phyloP scores from a whole-genome alignment of 2,113 vertebrate genomes.

The Scartelaos histophorus region DNA sequence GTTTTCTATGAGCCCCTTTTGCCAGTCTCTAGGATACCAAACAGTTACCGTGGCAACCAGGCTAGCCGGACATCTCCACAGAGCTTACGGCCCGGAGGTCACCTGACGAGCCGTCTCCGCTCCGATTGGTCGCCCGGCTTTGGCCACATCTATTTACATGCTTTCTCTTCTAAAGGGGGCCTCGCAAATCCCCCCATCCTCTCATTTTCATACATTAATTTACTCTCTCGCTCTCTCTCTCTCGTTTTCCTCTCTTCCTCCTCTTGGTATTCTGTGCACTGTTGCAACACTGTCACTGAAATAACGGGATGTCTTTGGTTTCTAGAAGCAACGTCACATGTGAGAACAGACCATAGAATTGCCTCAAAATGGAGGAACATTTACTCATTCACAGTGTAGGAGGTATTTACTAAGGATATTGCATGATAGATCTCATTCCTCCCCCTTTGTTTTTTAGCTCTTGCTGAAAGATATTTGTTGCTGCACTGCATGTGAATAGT shows the following conservation, averaged over 20 bases:
- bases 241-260: constrained; percentile 1
- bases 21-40: constrained; percentile 70
- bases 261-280: background rate
- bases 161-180: constrained; percentile 26
- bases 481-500: background rate
- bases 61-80: constrained; percentile 50
- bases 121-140: constrained; percentile 50
- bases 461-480: background rate
- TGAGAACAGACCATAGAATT: background rate
- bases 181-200: constrained; percentile 15
- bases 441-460: background rate
- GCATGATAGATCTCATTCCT: background rate
- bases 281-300: background rate
- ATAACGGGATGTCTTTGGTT: background rate
- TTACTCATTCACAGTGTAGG: background rate
- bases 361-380: background rate
- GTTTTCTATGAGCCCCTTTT: constrained; percentile 52
- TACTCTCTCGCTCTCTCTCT: background rate
- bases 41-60: constrained; percentile 69
- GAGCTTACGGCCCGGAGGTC: constrained; percentile 39
- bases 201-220: constrained; percentile 30
- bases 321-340: background rate
- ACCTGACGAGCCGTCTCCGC: constrained; percentile 45
- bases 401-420: background rate
- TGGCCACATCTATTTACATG: constrained; percentile 30